Evolutionary conservation across 1,140 invertebrate genomes (phyloP).

Genomic region (Drosophila navojoa): DNA sequence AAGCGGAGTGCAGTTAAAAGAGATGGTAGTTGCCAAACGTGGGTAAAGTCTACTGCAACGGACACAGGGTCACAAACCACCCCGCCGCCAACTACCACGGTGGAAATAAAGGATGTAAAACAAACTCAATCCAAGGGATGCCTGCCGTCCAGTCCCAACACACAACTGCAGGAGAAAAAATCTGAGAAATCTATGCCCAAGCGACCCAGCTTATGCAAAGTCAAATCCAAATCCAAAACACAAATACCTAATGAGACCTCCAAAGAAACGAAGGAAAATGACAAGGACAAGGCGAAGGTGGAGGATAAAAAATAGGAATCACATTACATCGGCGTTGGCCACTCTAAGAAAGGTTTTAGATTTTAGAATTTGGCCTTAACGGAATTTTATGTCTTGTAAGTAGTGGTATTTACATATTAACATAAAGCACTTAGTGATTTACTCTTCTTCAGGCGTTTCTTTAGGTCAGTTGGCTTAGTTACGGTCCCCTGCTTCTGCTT

Average conservation of each 20-base stretch:
- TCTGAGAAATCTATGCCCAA: not conserved
- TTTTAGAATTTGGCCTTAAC: conserved; percentile 6
- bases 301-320: not conserved
- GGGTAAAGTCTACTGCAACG: not conserved
- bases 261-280: not conserved
- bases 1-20: not conserved
- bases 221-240: not conserved
- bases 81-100: not conserved
- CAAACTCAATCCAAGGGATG: not conserved
- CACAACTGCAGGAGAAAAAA: not conserved
- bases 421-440: conserved; percentile 20
- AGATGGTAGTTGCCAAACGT: conserved; percentile 15
- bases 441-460: conserved; percentile 35
- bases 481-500: conserved; percentile 25
- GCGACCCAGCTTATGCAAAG: not conserved
- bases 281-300: not conserved
- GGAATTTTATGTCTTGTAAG: not conserved
- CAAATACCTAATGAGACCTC: no score
- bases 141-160: not conserved
- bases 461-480: conserved; percentile 7
- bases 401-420: conserved; percentile 17
- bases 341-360: not conserved
- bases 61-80: not conserved
- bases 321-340: not conserved
- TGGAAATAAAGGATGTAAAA: not conserved